A percentile compares a stretch with the other conserved stretches of the same genome.
Conservation (phyloP, 2,113 vertebrate genomes). For the human region DNA sequence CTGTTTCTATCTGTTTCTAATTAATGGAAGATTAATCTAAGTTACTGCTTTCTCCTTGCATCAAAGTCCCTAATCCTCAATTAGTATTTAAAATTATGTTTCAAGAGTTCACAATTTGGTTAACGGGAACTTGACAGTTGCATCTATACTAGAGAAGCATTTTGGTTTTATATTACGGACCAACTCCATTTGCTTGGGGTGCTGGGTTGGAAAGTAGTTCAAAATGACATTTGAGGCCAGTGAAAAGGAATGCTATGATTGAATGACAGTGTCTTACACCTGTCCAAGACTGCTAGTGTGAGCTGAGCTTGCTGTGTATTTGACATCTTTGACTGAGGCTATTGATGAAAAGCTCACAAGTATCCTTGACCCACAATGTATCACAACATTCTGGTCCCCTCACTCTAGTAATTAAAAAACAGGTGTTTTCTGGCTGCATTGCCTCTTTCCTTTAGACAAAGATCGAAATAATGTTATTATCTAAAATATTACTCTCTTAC, state of each 20-base stretch:
- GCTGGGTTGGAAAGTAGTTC: neutral
- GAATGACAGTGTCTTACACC: neutral
- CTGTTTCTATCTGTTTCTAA: neutral
- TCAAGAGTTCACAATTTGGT: neutral
- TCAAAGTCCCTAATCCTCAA: neutral
- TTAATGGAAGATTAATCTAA: neutral
- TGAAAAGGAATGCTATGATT: neutral
- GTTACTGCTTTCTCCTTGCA: neutral
- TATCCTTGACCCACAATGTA: neutral
- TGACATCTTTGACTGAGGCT: neutral
- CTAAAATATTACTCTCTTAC: neutral
- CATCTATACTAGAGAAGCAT: neutral
- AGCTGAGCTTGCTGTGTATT: fast-evolving
- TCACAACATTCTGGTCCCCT: neutral
- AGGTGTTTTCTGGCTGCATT: neutral
- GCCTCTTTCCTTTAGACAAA: neutral
- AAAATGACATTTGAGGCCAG: neutral
- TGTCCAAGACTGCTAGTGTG: neutral
- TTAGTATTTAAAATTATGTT: neutral
- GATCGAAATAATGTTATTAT: neutral
- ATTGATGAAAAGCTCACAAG: neutral
- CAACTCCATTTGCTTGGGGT: neutral
- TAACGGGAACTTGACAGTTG: neutral
- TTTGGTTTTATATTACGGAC: neutral
- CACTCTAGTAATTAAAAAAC: neutral